phyloP scores from a whole-genome alignment of 2,113 vertebrate species.

The Phrynocephalus versicolor region DNA sequence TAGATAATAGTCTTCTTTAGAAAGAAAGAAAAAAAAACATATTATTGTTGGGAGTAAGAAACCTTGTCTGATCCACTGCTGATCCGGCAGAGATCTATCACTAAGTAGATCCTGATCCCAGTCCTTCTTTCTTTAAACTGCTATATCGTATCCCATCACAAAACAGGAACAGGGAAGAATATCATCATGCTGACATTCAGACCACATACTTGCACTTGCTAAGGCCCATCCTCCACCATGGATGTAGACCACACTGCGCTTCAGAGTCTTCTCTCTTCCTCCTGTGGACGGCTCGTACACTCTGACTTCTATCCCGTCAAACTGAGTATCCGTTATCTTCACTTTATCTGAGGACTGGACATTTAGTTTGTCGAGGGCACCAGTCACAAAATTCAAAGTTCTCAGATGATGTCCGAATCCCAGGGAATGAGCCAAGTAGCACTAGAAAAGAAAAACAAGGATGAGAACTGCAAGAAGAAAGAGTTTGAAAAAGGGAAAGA shows the following conservation, averaged over 20 bases:
- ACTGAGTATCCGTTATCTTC: slow-evolving; percentile 80
- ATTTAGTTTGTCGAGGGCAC: slow-evolving; percentile 80
- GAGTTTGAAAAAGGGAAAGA: neutral
- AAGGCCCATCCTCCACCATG: slow-evolving; percentile 96
- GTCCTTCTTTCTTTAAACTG: neutral
- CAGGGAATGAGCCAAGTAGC: slow-evolving; percentile 82
- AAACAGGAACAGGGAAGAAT: neutral
- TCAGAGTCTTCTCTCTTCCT: slow-evolving; percentile 69
- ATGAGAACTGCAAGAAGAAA: too few species aligned
- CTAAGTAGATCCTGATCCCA: neutral
- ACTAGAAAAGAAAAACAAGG: slow-evolving; percentile 66
- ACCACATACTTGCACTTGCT: slow-evolving; percentile 86
- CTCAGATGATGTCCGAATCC: slow-evolving; percentile 84
- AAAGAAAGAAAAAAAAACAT: neutral
- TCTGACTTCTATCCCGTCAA: slow-evolving; percentile 85
- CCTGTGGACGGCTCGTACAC: slow-evolving; percentile 81
- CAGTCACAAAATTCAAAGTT: slow-evolving; percentile 81
- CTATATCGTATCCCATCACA: neutral
- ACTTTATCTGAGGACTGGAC: slow-evolving; percentile 75
- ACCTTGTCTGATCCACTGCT: neutral
- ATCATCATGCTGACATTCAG: neutral
- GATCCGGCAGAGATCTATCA: neutral
- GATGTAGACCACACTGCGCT: slow-evolving; percentile 86
- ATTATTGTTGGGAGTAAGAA: neutral
- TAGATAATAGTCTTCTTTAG: neutral